Base-by-base conservation (phyloP, 2,113 vertebrate species). In the Lepisosteus osseus region DNA sequence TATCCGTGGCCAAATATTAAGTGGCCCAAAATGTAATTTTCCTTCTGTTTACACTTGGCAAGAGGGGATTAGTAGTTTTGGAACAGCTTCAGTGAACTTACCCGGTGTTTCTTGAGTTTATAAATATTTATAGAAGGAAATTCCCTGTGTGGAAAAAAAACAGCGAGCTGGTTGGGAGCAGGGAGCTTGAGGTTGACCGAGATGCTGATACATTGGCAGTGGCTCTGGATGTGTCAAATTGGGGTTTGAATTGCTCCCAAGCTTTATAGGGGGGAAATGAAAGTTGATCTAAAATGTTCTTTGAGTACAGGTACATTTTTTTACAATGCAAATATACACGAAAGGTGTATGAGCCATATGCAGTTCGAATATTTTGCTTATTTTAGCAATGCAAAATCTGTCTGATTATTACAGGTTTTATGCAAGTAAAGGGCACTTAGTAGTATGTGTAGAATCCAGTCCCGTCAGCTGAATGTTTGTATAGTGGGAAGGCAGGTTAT, bases 71-170 rank as follows among this genome's bases (percentile, higher is more conserved):
- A 56, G 70, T 73, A 17, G 74, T 74, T 54, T 76, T 81, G 68
- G 69, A 69, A 14, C 42, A 57, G 69, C 68, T 73, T 80, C 72
- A 76, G 74, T 75, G 44, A 75, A 74, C 64, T 40, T 14, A 62
- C 69, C 71, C 59, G 55, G 70, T 76, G 78, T 77, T 72, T 71
- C 72, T 69, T 61, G 63, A 70, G 68, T 76, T 78, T 78, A 68
- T 82, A 82, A 86, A 83, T 85, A 78, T 85, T 86, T 84, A 78
- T 15, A 67, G 69, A 85, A 74, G 82, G 82, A 86, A 85, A 79
- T 72, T 69, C 78, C 78, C 73, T 66, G 44, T 56, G 66, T 69
- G 69, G 70, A 44, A 74, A 73, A 45, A 70, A 77, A 84, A 70
- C 70, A 78, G 55, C 64, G 67, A 40, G 63, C 51, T 47, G 64